Base-by-base conservation (phyloP, 1,140 invertebrate genomes). In the Dreissena polymorpha region DNA sequence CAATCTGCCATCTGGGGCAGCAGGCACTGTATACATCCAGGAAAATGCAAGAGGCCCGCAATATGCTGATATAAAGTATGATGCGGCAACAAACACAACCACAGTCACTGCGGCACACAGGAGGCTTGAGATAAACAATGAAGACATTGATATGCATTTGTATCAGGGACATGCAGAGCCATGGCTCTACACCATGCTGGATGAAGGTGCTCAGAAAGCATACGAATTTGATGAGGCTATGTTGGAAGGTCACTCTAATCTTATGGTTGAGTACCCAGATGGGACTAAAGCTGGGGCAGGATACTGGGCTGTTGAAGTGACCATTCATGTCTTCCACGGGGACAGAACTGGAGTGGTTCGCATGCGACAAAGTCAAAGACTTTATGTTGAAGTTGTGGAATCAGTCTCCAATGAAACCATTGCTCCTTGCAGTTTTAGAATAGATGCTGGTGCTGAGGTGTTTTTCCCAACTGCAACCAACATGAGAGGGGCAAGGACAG, bases 21-120 rank as follows among this genome's bases (percentile, higher is more conserved):
- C 89, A 67, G 89, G 89, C 67, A 90, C 89, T 21, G 88, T 88
- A 0, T 90, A 89, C 65, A 75, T 89, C 16, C 88, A 89, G 55
- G 89, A 90, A 83, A 88, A 88, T 67, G 84, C 82, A n/a, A 81
- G 88, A 64, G 89, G 89, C 21, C 89, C 89, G 29, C 84, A 89
- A 76, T 90, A 90, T 84, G 88, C 87, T 27, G 89, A 90, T 25
- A 87, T 90, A 8, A 90, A 90, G 65, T 90, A 90, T 81, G 85
- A 90, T 60, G 83, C 74, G 53, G 51, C 27, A 0, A 82, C 76
- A 10, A 87, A 88, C 65, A 39, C 39, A 39, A 84, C 83, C 0
- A 69, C 67, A 18, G 64, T 73, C 13, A 77, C 81, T 49, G 88
- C 88, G 16, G 71, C 76, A 63, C 85, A 89, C 60, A 84, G 84